phyloP scores from a whole-genome alignment of 2,888 invertebrate genomes.

The Cryptus armator region DNA sequence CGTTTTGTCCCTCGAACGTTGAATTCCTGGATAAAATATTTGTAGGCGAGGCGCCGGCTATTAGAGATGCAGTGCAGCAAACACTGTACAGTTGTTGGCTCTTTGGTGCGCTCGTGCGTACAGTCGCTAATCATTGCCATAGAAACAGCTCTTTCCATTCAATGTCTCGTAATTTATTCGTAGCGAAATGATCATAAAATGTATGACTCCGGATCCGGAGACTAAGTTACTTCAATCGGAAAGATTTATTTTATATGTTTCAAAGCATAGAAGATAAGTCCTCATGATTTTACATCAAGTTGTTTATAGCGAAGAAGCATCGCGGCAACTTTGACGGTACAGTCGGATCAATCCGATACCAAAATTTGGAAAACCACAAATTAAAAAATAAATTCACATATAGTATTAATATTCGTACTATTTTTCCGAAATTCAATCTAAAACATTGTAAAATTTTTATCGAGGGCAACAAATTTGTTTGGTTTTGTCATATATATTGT shows the following conservation, averaged over 20 bases:
- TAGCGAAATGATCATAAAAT: background rate
- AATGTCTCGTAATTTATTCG: background rate
- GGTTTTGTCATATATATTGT: background rate
- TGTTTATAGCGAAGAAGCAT: background rate
- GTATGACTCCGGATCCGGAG: background rate
- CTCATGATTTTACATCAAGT: background rate
- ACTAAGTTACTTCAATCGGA: background rate
- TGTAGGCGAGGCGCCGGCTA: constrained; percentile 34
- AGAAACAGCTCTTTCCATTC: background rate
- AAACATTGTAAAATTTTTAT: background rate
- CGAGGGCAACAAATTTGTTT: background rate
- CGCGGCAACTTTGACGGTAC: background rate
- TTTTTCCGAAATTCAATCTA: too few relatives aligned
- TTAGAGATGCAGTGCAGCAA: constrained; percentile 18
- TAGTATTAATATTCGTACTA: too few relatives aligned
- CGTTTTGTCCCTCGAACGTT: background rate
- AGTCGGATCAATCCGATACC: background rate
- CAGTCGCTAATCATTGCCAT: background rate
- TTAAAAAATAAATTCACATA: background rate
- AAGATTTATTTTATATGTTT: background rate
- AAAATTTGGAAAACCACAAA: background rate
- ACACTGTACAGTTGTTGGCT: background rate
- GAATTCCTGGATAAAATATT: constrained; percentile 24
- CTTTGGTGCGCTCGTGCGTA: background rate
- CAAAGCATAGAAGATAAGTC: background rate